Evolutionary conservation across 37 sponge, comb jelly and placozoan species (phyloP), one percentile per base, ranked within the genome.

Genomic region (Amphimedon queenslandica): DNA sequence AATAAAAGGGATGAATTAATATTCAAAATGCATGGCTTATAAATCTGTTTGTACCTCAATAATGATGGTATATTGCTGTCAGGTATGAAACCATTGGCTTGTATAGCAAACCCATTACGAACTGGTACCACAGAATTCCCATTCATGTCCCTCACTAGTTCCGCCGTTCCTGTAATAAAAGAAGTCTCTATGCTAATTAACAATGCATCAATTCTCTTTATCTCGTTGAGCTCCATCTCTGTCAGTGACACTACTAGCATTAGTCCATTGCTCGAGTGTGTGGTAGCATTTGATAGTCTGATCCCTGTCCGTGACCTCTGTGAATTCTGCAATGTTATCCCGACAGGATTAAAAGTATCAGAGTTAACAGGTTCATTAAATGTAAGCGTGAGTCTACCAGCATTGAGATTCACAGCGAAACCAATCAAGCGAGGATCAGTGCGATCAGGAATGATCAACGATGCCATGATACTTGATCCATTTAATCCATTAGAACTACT

Each of bases 351-450:
- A 18, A 90, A 78, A 34, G 83, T 81, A 29, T 47, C 47, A 0
- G 78, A 56, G 67, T 90, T 90, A 38, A 94, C 86, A 27, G 86
- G 85, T 63, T 94, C 95, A 67, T 83, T 77, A 64, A 94, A 94
- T 30, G 53, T 57, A 2, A 94, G 79, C 0, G 55, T 78, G 20
- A 94, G 66, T 3, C 20, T 56, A 0, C 81, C 88, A 58, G 77
- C 65, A 75, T 94, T 89, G 53, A 94, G 33, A 42, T 94, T 91
- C 0, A 94, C 91, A 35, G 20, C 61, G 63, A 94, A 94, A 1
- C 30, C 4, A 0, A 6, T 37, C 28, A 94, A 67, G 6, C 47
- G 58, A 42, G 94, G 94, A 23, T 37, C 37, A 3, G 86, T 79
- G 37, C 23, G 25, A 56, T 94, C 94, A 42, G 63, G 71, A 5